Percentiles rank a stretch among this genome's conserved stretches.
Conservation (phyloP, 2,888 invertebrate genomes). For the Carpatolechia fugitivella region DNA sequence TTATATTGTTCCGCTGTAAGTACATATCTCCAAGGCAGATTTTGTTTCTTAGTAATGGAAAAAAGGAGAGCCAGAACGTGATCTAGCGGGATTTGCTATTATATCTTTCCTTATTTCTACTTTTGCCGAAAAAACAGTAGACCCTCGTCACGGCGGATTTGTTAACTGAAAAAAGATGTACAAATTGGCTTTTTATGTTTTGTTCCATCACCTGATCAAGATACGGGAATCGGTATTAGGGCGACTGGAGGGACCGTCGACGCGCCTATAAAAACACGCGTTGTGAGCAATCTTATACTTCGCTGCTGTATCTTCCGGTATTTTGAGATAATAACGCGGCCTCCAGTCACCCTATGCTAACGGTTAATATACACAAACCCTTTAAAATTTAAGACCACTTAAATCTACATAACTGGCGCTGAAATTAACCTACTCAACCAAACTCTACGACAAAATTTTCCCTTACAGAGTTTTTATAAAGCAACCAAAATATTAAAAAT, state of each 20-base stretch:
- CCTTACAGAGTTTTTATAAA: conserved; percentile 2
- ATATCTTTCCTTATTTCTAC: conserved; percentile 41
- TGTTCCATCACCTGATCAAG: conserved; percentile 69
- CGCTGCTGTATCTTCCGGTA: no score
- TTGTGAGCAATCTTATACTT: neutral
- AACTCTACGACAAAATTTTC: neutral
- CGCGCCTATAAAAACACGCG: neutral
- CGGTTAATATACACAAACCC: neutral
- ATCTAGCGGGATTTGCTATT: conserved; percentile 66
- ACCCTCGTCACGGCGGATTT: conserved; percentile 71
- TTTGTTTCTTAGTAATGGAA: conserved; percentile 46
- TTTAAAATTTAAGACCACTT: conserved; percentile 9
- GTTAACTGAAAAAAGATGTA: conserved; percentile 64
- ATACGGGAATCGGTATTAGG: conserved; percentile 30
- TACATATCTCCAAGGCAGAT: neutral
- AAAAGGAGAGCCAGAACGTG: conserved; percentile 54
- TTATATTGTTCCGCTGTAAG: neutral
- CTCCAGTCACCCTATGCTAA: neutral
- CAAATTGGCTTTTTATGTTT: conserved; percentile 70
- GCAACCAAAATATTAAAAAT: neutral
- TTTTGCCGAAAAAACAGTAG: conserved; percentile 42
- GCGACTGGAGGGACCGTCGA: neutral
- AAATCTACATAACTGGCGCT: conserved; percentile 7
- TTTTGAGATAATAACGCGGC: neutral
- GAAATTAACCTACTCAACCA: neutral